Evolutionary conservation across 2,888 invertebrate genomes (phyloP), one percentile per base, ranked within the genome.

Genomic region (Tridacna crocea): DNA sequence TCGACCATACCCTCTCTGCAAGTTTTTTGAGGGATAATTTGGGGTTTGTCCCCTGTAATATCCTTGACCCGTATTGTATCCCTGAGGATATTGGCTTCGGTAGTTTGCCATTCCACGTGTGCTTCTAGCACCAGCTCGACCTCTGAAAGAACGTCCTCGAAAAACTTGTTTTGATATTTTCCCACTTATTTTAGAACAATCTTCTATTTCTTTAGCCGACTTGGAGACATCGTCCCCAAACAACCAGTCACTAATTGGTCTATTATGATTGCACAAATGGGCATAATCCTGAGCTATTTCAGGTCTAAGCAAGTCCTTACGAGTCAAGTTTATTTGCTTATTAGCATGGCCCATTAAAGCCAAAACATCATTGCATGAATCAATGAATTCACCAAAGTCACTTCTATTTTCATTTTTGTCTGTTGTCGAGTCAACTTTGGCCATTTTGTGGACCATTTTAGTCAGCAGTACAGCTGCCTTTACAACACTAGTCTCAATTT

Each of bases 361-460:
- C 15, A 81, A 61, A 19, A 27, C 68, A 55, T 77, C 73, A 24
- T 77, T 77, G 36, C 27, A 65, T 61, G 68, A 17, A 48, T 51
- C 72, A 19, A 77, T 55, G 13, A 81, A 13, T 19, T 61, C n/a
- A 26, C 55, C 36, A 26, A 76, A 66, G 10, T 24, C 60, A 22
- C 22, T 48, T 22, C 15, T 47, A 12, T 15, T n/a, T 15, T 10
- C 12, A 22, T 60, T n/a, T 10, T 15, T n/a, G 12, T 60, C 22
- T 10, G n/a, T 10, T 60, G 12, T 22, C 17, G 11, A 10, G 10
- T 73, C 72, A 17, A 77, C 22, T 24, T 77, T 46, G 24, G 77
- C 81, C 47, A 82, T 24, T 15, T 61, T 77, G 61, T 83, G 66
- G 0, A 79, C 73, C 8, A 70, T 27, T 66, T 85, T 85, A 4